Evolutionary conservation across 2,888 invertebrate genomes (phyloP), one percentile per base, ranked within the genome.

Genomic region (Sarcophaga caerulescens): DNA sequence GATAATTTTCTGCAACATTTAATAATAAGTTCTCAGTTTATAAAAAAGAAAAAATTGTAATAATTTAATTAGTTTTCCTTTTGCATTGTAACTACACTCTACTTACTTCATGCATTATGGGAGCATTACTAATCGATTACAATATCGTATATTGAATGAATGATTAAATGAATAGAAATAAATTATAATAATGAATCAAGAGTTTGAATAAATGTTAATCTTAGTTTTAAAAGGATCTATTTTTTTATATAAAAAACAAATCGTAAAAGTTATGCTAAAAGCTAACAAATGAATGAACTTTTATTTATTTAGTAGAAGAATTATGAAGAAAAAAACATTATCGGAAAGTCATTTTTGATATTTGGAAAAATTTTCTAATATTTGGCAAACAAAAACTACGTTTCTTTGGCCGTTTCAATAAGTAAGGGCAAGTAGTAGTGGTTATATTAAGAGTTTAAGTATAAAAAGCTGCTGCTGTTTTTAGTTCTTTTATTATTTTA

Each of bases 261-360:
- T 44, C 5, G 19, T 11, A 12, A 19, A 57, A 57, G 57, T 57
- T 57, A 35, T 35, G 35, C 35, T 35, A 35, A 17, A 57, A 57
- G 17, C n/a, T n/a, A 57, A 57, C 57, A 57, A 57, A 14, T 57
- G 2, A 57, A 57, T n/a, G 57, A 69, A 69, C 47, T 11, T 69
- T 35, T 14, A n/a, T 57, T 35, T 19, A 4, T 60, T 59, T 57
- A 10, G 35, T 77, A 68, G 35, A 59, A 19, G 45, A 69, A 35
- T 35, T 35, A 35, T 35, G 60, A 69, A 69, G 59, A 69, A 59
- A 66, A 21, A 57, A 63, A 5, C 14, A 21, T 66, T 35, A 52
- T 25, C 11, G 35, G 35, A 5, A 21, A 71, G 90, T 91, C 90
- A 90, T 89, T 89, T 92, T 91, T 92, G 92, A 92, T 92, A 92